Base-by-base conservation (phyloP, 2,113 vertebrate genomes). In the Pterocles burchelli region DNA sequence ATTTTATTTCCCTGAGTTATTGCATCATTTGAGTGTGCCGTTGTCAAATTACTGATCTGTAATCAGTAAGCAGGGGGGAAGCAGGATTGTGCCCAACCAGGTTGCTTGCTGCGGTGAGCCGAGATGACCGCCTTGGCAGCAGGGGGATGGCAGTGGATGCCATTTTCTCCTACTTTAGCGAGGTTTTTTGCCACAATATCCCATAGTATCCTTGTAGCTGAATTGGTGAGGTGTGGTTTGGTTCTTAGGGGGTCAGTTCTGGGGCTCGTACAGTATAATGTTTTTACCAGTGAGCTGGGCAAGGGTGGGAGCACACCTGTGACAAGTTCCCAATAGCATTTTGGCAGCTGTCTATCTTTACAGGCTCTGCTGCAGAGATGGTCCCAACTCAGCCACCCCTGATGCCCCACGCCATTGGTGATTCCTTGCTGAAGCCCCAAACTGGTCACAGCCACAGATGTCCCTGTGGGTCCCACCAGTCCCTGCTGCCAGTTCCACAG, bases 371-470 rank as follows among this genome's bases (percentile, higher is more conserved):
- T 1, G 1, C 48, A 63, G 45, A 43, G 20, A 33, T 2, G 8
- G 63, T 61, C 49, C 75, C 36, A 66, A 25, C 67, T 73, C 72
- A 31, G 76, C 55, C 54, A 16, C 28, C 28, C 38, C 22, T 31
- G 17, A 6, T 36, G 36, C 8, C 41, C 33, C 1, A 1, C 0
- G 0, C 34, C 2, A 0, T 1, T 38, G 67, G 45, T 41, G 65
- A 43, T 29, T 57, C 58, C 49, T 72, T 18, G 29, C 36, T 3
- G 11, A 65, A 79, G 54, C 36, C 45, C 43, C 49, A 29, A 5
- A 43, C 6, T 3, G 5, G 15, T 67, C 6, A 3, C 46, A 70
- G 51, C 33, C 58, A 17, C 1, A 3, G 7, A 43, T 3, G 6
- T 65, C 72, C 29, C 49, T 54, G 55, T 2, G 10, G 24, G 46